These are phyloP conservation scores for Heliconius hewitsoni DNA, from an alignment of 1,140 invertebrate genomes.

Conservation along the genomic window DNA sequence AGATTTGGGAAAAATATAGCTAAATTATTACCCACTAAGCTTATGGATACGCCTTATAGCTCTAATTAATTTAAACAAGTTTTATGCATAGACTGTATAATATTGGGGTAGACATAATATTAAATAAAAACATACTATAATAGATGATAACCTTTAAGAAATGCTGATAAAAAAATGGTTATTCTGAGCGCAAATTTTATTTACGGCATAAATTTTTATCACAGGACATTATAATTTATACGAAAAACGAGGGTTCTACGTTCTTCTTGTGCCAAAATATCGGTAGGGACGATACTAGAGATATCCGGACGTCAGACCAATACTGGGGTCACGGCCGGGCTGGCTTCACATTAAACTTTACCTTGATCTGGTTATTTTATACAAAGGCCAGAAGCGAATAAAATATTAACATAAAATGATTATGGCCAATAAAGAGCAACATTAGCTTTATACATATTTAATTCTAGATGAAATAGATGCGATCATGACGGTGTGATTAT, in stretches of 20 bases:
- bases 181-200: neutral
- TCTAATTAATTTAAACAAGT: neutral
- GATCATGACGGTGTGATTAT: neutral
- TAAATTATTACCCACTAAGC: neutral
- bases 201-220: constrained; percentile 3
- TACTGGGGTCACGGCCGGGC: constrained; percentile 39
- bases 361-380: constrained; percentile 45
- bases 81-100: neutral
- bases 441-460: neutral
- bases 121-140: neutral
- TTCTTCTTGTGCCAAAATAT: constrained; percentile 30
- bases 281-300: constrained; percentile 28
- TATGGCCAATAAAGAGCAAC: constrained; percentile 27
- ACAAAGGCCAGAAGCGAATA: constrained; percentile 33
- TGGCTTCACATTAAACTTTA: constrained; percentile 39
- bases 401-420: constrained; percentile 39
- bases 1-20: neutral
- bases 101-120: neutral
- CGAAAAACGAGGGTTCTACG: constrained; percentile 8
- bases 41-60: neutral
- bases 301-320: constrained; percentile 34
- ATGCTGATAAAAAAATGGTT: neutral
- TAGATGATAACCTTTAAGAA: constrained; percentile 2
- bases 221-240: constrained; percentile 14
- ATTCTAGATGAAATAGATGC: neutral